Evolutionary conservation across 2,113 vertebrate species (phyloP).

Genomic region (Tylochromis polylepis): DNA sequence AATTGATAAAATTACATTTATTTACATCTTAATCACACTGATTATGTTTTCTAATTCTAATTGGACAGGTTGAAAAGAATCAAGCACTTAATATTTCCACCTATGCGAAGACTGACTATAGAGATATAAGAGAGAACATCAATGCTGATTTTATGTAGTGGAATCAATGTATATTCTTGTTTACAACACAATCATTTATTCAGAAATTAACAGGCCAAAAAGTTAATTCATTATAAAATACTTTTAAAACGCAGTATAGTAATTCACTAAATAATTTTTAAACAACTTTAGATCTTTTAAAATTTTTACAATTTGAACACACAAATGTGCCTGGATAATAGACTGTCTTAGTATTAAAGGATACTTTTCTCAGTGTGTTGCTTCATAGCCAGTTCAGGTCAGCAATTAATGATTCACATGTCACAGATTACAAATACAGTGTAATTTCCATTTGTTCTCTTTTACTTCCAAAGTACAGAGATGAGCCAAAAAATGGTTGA

Average conservation of each 20-base stretch:
- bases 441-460: neutral
- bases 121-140: neutral
- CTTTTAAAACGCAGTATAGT: too few species aligned
- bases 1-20: neutral
- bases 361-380: neutral
- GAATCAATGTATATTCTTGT: neutral
- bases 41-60: neutral
- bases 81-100: neutral
- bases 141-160: neutral
- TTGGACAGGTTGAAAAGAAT: neutral
- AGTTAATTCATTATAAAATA: accelerated
- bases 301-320: neutral
- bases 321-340: neutral
- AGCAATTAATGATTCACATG: neutral
- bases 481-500: conserved; percentile 7
- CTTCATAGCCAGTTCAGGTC: neutral
- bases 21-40: neutral
- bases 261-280: too few species aligned
- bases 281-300: too few species aligned
- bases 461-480: neutral
- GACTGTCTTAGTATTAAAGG: neutral
- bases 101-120: neutral
- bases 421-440: neutral
- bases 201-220: neutral
- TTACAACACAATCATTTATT: neutral